phyloP scores from a whole-genome alignment of 1,140 invertebrate species.

The Solenopsis invicta region DNA sequence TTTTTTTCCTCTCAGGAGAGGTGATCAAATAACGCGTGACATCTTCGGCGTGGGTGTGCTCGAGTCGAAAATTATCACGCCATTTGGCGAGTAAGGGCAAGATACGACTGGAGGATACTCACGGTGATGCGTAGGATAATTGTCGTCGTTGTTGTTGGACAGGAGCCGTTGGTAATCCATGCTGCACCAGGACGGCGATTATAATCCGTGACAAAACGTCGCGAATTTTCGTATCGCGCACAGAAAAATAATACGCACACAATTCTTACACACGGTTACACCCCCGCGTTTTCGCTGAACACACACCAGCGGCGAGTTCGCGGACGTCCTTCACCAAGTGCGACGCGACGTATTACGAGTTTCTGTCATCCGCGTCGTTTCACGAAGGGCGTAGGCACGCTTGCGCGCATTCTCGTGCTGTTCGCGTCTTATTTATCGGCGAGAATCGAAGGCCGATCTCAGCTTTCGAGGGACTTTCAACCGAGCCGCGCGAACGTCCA shows the following conservation, averaged over 20 bases:
- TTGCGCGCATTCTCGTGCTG: background rate
- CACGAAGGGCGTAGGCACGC: background rate
- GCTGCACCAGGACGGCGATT: conserved; percentile 48
- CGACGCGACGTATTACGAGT: background rate
- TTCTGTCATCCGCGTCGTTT: conserved; percentile 45
- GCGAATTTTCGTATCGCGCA: conserved; percentile 9
- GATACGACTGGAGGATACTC: conserved; percentile 66
- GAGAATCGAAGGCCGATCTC: background rate
- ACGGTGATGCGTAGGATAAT: conserved; percentile 79
- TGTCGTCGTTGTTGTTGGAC: conserved; percentile 76
- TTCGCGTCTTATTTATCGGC: background rate
- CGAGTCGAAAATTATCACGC: background rate
- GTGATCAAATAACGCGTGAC: background rate
- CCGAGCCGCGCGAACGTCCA: background rate
- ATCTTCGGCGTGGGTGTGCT: background rate
- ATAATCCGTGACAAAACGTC: conserved; percentile 1
- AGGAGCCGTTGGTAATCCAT: conserved; percentile 80
- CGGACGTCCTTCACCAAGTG: background rate
- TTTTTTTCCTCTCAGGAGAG: background rate
- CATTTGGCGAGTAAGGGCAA: background rate
- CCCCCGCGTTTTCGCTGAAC: conserved; percentile 14
- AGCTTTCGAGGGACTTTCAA: background rate
- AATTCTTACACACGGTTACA: background rate
- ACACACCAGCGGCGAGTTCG: background rate
- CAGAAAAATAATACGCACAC: background rate